Conservation (phyloP, 2,888 invertebrate species). For the Ceriagrion tenellum region DNA sequence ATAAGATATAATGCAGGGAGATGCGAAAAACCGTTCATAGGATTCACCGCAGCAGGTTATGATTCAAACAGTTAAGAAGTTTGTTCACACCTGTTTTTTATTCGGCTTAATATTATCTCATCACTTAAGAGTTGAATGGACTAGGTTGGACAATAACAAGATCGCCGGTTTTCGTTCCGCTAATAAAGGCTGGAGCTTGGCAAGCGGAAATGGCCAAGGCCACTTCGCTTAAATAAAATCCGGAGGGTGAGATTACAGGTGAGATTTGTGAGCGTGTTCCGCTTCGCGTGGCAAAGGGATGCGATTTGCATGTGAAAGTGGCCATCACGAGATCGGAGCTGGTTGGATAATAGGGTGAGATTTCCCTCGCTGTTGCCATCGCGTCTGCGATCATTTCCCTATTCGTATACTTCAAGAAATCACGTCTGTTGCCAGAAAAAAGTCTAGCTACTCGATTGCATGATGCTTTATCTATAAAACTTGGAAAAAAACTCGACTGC, state of each 20-base stretch:
- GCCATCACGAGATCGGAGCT: neutral
- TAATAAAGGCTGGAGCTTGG: neutral
- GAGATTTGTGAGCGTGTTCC: neutral
- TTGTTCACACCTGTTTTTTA: neutral
- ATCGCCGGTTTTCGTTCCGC: neutral
- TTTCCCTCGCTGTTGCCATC: neutral
- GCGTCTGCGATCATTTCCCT: neutral
- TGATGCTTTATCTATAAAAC: no score
- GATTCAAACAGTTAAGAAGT: neutral
- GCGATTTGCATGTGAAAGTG: conserved; percentile 8
- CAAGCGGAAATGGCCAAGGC: neutral
- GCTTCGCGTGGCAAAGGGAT: conserved; percentile 12
- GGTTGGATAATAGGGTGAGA: neutral
- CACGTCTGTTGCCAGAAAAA: no score
- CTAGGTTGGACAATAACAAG: neutral
- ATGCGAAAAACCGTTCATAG: no score
- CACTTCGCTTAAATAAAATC: neutral
- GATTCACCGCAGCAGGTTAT: neutral
- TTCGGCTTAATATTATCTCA: neutral
- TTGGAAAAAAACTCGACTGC: no score
- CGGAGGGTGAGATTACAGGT: neutral
- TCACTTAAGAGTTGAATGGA: neutral
- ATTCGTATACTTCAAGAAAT: no score
- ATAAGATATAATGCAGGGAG: no score
- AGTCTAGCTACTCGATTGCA: no score